phyloP scores from a whole-genome alignment of 1,140 invertebrate genomes.

The honey bee (Apis mellifera) region Amel_HAv3.1 CM009940.2:9280501-9281000 shows the following conservation, averaged over 20 bases:
- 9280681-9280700: slow-evolving; percentile 60
- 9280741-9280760: not conserved
- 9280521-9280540: slow-evolving; percentile 81
- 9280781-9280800: not conserved
- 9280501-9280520: slow-evolving; percentile 78
- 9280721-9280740: not conserved
- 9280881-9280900: slow-evolving; percentile 43
- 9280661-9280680: slow-evolving; percentile 80
- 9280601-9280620: slow-evolving; percentile 82
- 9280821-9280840: slow-evolving; percentile 18
- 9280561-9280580: slow-evolving; percentile 81
- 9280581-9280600: slow-evolving; percentile 82
- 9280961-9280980: slow-evolving; percentile 74
- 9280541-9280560: slow-evolving; percentile 81
- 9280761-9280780: slow-evolving; percentile 5
- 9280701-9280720: slow-evolving; percentile 11
- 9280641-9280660: slow-evolving; percentile 82
- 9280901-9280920: slow-evolving; percentile 77
- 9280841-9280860: slow-evolving; percentile 35
- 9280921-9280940: slow-evolving; percentile 74
- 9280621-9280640: slow-evolving; percentile 83
- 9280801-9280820: slow-evolving; percentile 20
- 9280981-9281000: slow-evolving; percentile 71
- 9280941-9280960: slow-evolving; percentile 68
- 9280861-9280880: slow-evolving; percentile 52